Evolutionary conservation across 2,113 vertebrate genomes (phyloP), one percentile per base, ranked within the genome.

Genomic region (Rhipidura dahli): DNA sequence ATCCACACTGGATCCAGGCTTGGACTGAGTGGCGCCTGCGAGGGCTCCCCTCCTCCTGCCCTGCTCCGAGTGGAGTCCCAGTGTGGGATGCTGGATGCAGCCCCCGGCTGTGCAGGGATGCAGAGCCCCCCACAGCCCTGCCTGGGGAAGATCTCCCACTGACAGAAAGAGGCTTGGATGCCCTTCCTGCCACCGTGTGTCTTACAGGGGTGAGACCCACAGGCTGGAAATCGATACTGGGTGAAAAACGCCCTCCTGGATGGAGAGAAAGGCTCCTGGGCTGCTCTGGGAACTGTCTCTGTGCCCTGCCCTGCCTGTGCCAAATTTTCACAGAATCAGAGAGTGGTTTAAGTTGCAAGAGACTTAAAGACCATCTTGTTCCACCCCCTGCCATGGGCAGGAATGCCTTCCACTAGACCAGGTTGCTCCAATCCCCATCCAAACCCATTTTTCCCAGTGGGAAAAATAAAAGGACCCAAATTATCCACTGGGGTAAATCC

Each of bases 161-260:
- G 83, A 21, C 33, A 13, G 7, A 54, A 26, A 17, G 10, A 56
- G 30, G 24, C 15, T 65, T 37, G 39, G 37, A 19, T 35, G 14
- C 4, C 7, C 21, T 31, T 61, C 9, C 5, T 19, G 53, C 8
- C 17, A n/a, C 30, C 0, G 1, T 22, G 35, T 1, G 2, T 9
- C 53, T n/a, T 21, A 18, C 0, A 45, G 10, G 5, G 9, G 22
- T 54, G 44, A 68, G 63, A 63, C 4, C 14, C 24, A 16, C 22
- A 26, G 11, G 8, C 11, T 42, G 8, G 35, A 60, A 60, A 69
- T 42, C 7, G 5, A 5, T 3, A 17, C 2, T 18, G n/a, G 12
- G 33, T 44, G 31, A 10, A 53, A 84, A 95, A 49, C 31, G 37
- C 11, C 5, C 22, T 66, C 17, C 14, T 0, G 1, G 39, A 20